Conservation (phyloP, 2,113 vertebrate species). For the Bothrops jararaca region DNA sequence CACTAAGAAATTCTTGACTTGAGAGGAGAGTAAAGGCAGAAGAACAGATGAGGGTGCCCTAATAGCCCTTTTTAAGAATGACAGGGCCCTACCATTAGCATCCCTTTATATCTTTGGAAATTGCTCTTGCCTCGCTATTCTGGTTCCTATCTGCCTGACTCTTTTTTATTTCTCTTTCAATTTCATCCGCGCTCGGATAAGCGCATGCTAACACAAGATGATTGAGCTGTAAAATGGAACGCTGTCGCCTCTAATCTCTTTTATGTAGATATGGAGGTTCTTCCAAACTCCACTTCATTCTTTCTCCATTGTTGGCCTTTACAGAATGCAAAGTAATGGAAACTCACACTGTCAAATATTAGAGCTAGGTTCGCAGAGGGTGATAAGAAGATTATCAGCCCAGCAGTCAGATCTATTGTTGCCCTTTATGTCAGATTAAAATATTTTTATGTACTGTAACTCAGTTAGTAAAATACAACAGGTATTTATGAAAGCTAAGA, state of each 20-base stretch:
- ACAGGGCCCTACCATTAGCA: constrained; percentile 89
- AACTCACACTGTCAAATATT: constrained; percentile 69
- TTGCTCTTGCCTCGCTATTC: constrained; percentile 90
- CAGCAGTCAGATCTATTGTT: constrained; percentile 73
- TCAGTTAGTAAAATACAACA: constrained; percentile 70
- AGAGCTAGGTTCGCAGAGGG: constrained; percentile 78
- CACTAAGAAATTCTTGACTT: constrained; percentile 91
- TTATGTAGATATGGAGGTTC: constrained; percentile 90
- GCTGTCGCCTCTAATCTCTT: constrained; percentile 92
- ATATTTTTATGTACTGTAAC: constrained; percentile 74
- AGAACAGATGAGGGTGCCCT: constrained; percentile 86
- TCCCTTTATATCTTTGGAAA: constrained; percentile 91
- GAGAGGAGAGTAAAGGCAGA: constrained; percentile 78
- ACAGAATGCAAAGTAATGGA: constrained; percentile 73
- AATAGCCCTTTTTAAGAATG: constrained; percentile 92
- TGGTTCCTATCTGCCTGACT: constrained; percentile 85
- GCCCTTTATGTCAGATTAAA: constrained; percentile 79
- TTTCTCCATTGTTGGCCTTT: constrained; percentile 72
- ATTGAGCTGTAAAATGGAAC: constrained; percentile 98
- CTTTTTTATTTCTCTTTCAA: constrained; percentile 96
- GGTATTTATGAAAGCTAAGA: constrained; percentile 56
- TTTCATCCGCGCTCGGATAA: constrained; percentile 93
- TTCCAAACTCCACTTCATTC: constrained; percentile 81
- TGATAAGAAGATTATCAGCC: constrained; percentile 79
- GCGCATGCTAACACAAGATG: constrained; percentile 93